Base-by-base conservation (phyloP, 2,888 invertebrate genomes). In the Emmelina monodactyla region DNA sequence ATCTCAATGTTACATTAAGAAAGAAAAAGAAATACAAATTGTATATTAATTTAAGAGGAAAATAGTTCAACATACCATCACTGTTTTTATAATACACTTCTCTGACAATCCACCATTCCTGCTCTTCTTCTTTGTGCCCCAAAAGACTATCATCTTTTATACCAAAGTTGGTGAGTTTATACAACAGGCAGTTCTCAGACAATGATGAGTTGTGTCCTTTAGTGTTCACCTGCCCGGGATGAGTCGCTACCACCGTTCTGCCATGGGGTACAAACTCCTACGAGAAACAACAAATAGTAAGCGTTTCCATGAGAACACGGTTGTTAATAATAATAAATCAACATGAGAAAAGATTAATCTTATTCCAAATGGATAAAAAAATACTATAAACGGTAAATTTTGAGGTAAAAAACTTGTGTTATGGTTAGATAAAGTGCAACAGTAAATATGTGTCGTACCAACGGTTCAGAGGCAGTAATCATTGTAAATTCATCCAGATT, bases 401-500 rank as follows among this genome's bases (percentile, higher is more conserved):
- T 3, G 15, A 32, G 35, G 40, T 32, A 34, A 16, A 31, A 11
- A 22, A 34, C 11, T 25, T 30, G 28, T 19, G 19, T 19, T 19
- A 6, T 19, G 19, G n/a, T 6, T 19, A 19, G 19, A 38, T 37
- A 45, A 42, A 32, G 37, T 38, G 34, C 37, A 37, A 46, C 47
- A 37, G 50, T 45, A 40, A 37, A 44, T 42, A 12, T 35, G 48
- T n/a, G n/a, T n/a, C 58, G 57, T 72, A 90, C 91, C 91, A 91
- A 84, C 80, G 92, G 92, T 82, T 92, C 91, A 78, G 91, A 89
- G 82, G 92, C 92, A 84, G 92, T 90, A 79, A 92, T 92, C 91
- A 92, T 92, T 78, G 82, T 86, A 82, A 85, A 85, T 72, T 88
- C 91, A 90, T 92, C 92, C 92, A 92, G 92, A 91, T 91, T 92